Base-by-base conservation (phyloP, 2,797 vertebrate genomes). In the Argyrosomus regius region DNA sequence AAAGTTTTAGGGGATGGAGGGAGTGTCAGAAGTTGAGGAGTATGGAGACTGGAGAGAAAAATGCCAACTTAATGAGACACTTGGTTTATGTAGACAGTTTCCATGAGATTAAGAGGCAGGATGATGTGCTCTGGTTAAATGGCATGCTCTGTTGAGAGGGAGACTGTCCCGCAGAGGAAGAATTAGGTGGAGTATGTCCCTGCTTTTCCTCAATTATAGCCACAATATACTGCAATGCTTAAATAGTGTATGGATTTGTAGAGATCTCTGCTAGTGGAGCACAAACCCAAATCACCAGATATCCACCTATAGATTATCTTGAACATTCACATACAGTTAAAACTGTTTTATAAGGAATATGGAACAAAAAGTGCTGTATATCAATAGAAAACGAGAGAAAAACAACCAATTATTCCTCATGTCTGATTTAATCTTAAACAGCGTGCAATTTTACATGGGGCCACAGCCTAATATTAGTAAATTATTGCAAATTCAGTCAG, bases 401-500 rank as follows among this genome's bases (percentile, higher is more conserved):
- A 31, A n/a, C 9, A 59, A 35, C 10, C 0, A 1, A 16, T 12
- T 58, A 45, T 50, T 53, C 17, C 13, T 6, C 26, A 17, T 67
- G 22, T 45, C 6, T 71, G 31, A 65, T 77, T 63, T 41, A 5
- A 64, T 72, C 54, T 72, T 58, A n/a, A 56, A 31, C 64, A 71
- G 12, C 1, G 54, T 46, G 49, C 20, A 31, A 18, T 75, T 78
- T 67, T 59, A 48, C 63, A 75, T 35, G 45, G 26, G 10, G 67
- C 53, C 39, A 12, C 60, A 50, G 74, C 74, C 61, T 78, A 57
- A 87, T 89, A 87, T 88, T 75, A 80, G 79, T 68, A 63, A 85
- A 86, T 86, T 79, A 79, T 78, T 86, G 66, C 75, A 88, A 86
- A 89, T 82, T 81, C 56, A 75, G 45, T 89, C 86, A 81, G 85